A percentile compares a stretch with the other conserved stretches of the same genome.
Conservation (phyloP, 1,140 invertebrate species). For the Battus philenor region DNA sequence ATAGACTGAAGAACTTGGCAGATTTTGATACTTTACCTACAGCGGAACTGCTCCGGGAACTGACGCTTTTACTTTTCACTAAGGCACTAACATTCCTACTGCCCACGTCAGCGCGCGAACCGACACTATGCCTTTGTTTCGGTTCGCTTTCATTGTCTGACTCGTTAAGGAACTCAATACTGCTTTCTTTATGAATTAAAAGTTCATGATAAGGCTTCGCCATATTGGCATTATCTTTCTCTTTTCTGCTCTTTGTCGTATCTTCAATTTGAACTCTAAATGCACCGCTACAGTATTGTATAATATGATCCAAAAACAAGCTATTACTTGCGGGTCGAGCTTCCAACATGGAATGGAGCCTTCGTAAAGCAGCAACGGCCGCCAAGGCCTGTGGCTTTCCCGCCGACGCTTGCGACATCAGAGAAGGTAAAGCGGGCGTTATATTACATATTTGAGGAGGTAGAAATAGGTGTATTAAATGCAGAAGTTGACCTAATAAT, state of each 20-base stretch:
- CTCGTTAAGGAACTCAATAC: constrained; percentile 61
- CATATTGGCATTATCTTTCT: constrained; percentile 58
- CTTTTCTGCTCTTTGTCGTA: constrained; percentile 53
- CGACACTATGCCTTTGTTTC: constrained; percentile 64
- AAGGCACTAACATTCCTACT: constrained; percentile 61
- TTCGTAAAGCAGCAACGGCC: constrained; percentile 86
- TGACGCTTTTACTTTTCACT: constrained; percentile 73
- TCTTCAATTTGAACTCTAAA: constrained; percentile 41
- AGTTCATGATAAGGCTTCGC: constrained; percentile 36
- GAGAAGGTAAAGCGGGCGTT: constrained; percentile 86
- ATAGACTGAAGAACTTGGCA: constrained; percentile 65
- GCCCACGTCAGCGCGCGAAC: constrained; percentile 55
- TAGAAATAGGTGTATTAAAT: constrained; percentile 88
- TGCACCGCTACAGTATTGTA: constrained; percentile 74
- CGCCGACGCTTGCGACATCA: constrained; percentile 87
- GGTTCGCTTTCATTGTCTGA: constrained; percentile 62
- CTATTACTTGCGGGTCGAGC: constrained; percentile 86
- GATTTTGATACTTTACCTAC: constrained; percentile 66
- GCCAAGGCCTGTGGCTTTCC: constrained; percentile 86
- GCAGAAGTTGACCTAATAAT: constrained; percentile 89
- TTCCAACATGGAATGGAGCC: constrained; percentile 87
- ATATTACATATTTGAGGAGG: constrained; percentile 90
- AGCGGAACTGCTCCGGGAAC: constrained; percentile 58
- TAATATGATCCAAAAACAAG: constrained; percentile 89
- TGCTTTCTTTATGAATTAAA: constrained; percentile 47